Evolutionary conservation across 1,140 invertebrate species (phyloP), one percentile per base, ranked within the genome.

Genomic region (Nephila pilipes): DNA sequence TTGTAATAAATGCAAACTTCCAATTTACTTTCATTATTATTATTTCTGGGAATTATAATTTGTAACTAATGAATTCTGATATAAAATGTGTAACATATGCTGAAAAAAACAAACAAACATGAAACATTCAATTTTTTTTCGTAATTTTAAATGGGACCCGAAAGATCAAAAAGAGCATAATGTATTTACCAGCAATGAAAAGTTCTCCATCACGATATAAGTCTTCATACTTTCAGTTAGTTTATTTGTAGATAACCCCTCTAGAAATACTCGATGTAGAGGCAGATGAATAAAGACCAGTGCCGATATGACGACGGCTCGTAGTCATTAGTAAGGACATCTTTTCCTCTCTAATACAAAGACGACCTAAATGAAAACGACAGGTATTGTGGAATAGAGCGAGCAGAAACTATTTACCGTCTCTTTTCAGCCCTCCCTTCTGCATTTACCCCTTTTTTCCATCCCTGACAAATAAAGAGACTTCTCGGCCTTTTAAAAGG

Each of bases 331-430:
- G 80, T 63, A 91, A 38, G 57, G 80, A 91, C 80, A 83, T 91
- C 80, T 29, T 91, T 88, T 55, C 90, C 80, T 55, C 65, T 79
- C 85, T 85, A 32, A 83, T 55, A 91, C 90, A 91, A 91, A 91
- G 80, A 91, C 79, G 32, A 18, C 36, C 80, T 91, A 91, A 91
- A 91, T 85, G 80, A 92, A 92, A 92, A 81, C 80, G 90, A 92
- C 90, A 92, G 90, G 80, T 85, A 75, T 75, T 75, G 69, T 75
- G 29, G 69, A 75, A 29, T 18, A 32, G 69, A 29, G 69, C 69
- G 69, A 16, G 69, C 32, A 75, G 69, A 36, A 75, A 75, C 69
- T 36, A 75, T 75, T 75, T 75, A 75, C 69, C 69, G 32, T 32
- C 32, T 16, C 29, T 25, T 29, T 12, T 0, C 22, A 20, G 25